phyloP scores from a whole-genome alignment of 2,888 invertebrate species.

The Melanotus villosus region DNA sequence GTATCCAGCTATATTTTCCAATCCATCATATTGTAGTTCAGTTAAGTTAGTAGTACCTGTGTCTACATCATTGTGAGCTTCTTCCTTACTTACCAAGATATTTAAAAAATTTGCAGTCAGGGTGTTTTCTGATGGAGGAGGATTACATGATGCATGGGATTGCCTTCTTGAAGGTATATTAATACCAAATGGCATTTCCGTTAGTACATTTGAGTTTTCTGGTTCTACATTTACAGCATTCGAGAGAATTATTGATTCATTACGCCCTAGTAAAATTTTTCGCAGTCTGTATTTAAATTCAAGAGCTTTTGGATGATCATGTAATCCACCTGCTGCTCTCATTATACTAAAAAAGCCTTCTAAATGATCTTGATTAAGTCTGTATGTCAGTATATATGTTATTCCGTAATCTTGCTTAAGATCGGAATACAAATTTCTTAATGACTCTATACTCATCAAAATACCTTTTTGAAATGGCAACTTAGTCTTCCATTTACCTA shows the following conservation, averaged over 20 bases:
- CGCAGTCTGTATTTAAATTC: background rate
- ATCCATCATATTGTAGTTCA: slow-evolving; percentile 35
- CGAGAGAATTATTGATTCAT: slow-evolving; percentile 29
- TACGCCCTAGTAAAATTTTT: background rate
- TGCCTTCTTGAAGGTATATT: background rate
- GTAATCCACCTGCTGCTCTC: slow-evolving; percentile 13
- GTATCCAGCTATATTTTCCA: slow-evolving; percentile 42
- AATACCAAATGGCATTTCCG: slow-evolving; percentile 3
- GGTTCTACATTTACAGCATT: slow-evolving; percentile 26
- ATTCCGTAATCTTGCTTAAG: background rate
- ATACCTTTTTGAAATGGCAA: slow-evolving; percentile 25
- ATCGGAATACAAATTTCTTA: background rate
- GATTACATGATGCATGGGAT: background rate
- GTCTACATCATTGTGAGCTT: background rate
- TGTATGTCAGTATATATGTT: slow-evolving; percentile 22
- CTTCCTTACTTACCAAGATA: background rate
- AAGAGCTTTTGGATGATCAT: slow-evolving; percentile 22
- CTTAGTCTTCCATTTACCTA: slow-evolving; percentile 18
- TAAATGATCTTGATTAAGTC: slow-evolving; percentile 14
- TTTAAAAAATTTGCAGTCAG: background rate
- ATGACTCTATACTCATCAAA: background rate
- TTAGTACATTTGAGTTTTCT: background rate
- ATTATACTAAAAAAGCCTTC: slow-evolving; percentile 25
- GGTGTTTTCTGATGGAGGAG: background rate
- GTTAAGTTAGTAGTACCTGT: slow-evolving; percentile 14